Conservation (phyloP, 2,888 invertebrate species). For the Perithous albicinctus region DNA sequence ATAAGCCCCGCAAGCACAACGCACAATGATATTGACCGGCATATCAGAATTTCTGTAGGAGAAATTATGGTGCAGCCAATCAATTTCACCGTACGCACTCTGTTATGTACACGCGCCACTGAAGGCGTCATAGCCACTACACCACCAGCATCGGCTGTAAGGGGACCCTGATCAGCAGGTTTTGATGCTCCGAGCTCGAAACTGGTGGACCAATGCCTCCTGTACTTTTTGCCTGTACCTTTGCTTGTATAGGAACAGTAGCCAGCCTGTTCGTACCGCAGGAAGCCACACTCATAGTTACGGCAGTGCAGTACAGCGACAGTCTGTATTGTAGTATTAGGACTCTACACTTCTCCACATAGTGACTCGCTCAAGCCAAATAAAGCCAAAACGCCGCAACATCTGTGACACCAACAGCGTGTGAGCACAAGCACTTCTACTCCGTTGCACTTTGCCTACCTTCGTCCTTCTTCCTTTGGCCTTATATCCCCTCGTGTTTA, state of each 20-base stretch:
- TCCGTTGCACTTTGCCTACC: conserved; percentile 53
- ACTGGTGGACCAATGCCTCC: conserved; percentile 7
- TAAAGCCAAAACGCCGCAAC: conserved; percentile 66
- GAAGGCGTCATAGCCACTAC: conserved; percentile 31
- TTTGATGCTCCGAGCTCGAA: conserved; percentile 6
- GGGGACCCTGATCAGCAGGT: conserved; percentile 19
- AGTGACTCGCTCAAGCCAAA: conserved; percentile 43
- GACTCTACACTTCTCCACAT: conserved; percentile 5
- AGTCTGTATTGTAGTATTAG: conserved; percentile 49
- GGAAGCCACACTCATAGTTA: conserved; percentile 20
- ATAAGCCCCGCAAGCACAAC: conserved; percentile 61
- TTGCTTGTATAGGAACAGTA: neutral
- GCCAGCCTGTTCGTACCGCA: conserved; percentile 7
- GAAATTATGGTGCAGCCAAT: neutral
- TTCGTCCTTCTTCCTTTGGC: neutral
- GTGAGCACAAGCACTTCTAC: conserved; percentile 37
- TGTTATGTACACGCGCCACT: conserved; percentile 1
- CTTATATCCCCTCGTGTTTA: neutral
- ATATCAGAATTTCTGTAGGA: neutral
- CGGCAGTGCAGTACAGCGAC: neutral
- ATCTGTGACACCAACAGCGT: conserved; percentile 61
- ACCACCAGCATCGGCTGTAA: neutral
- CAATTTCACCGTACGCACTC: conserved; percentile 18
- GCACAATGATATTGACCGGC: conserved; percentile 35
- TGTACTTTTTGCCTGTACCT: conserved; percentile 14